Evolutionary conservation across 2,113 vertebrate species (phyloP), one percentile per base, ranked within the genome.

Genomic region (Thamnophis sirtalis): DNA sequence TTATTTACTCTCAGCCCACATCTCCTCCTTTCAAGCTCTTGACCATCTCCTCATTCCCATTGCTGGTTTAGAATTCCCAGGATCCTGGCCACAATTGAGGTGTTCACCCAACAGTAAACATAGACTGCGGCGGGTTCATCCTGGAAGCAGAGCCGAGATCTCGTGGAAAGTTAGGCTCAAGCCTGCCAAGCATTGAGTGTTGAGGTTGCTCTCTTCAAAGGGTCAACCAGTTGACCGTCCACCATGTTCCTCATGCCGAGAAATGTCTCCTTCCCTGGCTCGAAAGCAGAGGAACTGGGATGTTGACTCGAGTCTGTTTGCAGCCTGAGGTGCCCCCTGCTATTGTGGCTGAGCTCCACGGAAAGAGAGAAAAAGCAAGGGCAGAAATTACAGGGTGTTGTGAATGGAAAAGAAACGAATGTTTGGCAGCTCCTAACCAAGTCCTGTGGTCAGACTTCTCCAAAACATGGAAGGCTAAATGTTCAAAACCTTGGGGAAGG

Each of bases 261-360:
- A 50, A 68, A 33, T 3, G 9, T 26, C 84, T 51, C 58, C 56
- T 51, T 33, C 24, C 0, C 54, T 17, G 4, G 3, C n/a, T 28
- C 5, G 24, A 91, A 60, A 60, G 3, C 3, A 28, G 54, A 9
- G 22, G 33, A 49, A 54, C 68, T 0, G 1, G 9, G 1, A 15
- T 49, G 86, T 88, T 88, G 73, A n/a, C 60, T 91, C 0, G 0
- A 3, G 50, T 33, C 19, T 87, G 68, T 50, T 17, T 87, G 54
- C 0, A 0, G 3, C 3, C 26, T 0, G 0, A 0, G 55, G 48
- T 0, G 9, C 11, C 4, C 38, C 63, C 88, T 90, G 33, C 33
- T 84, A 63, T 94, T 88, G 91, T 73, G 92, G 90, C 38, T 24
- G 4, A 88, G 13, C 54, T 58, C 10, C 11, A 9, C 43, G 5